Base-by-base conservation (phyloP, 2,888 invertebrate species). In the Acanthosepion lycidas region DNA sequence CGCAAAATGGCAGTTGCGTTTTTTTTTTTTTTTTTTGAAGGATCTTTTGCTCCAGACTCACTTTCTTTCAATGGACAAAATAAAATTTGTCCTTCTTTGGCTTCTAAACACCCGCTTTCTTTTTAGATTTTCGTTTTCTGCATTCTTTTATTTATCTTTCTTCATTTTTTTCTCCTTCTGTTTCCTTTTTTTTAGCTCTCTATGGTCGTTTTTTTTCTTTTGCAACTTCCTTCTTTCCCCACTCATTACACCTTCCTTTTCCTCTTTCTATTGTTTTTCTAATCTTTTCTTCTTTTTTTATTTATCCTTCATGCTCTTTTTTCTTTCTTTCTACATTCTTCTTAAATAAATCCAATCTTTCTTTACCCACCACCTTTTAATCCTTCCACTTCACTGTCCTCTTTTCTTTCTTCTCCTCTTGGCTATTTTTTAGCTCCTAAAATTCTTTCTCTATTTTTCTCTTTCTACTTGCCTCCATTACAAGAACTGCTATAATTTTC, bases 401-500 rank as follows among this genome's bases (percentile, higher is more conserved):
- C n/a, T n/a, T 78, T 28, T 78, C 15, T n/a, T n/a, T 78, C 12
- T n/a, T n/a, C 18, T 78, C 8, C 78, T 9, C 28, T 78, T n/a
- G 9, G 12, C 12, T n/a, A 12, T n/a, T 18, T 12, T 78, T 64
- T 59, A 5, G 26, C 78, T 78, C n/a, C 9, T 28, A 26, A 6
- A n/a, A 9, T 18, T 78, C 78, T n/a, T 78, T n/a, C 28, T 12
- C n/a, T 15, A 9, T n/a, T 78, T 28, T n/a, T 78, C 18, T n/a
- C 18, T 78, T n/a, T n/a, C n/a, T n/a, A 18, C n/a, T 78, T n/a
- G 2, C 8, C 12, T 8, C 28, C 28, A 28, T 78, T 9, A 9
- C 78, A 28, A 78, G 28, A 78, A 78, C n/a, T 78, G n/a, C 78
- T 78, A 78, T 78, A 78, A 78, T 78, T 78, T 78, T 78, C n/a